Evolutionary conservation across 2,888 invertebrate species (phyloP), one percentile per base, ranked within the genome.

Genomic region (Tenthredo distinguenda): DNA sequence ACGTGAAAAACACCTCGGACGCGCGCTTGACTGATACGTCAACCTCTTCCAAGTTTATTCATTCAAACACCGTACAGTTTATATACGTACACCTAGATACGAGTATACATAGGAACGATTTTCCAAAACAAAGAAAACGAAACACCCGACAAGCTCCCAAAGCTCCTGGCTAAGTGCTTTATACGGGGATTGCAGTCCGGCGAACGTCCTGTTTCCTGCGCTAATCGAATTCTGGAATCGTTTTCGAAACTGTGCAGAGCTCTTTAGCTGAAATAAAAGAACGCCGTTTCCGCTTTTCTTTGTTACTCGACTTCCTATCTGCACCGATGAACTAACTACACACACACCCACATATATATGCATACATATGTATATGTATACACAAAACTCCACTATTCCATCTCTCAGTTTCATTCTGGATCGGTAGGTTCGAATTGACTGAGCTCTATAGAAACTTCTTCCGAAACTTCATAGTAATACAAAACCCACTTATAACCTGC

Each of bases 101-200:
- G 15, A 47, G 12, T 10, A 47, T 47, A 15, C 3, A 43, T 43
- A 15, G 12, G 0, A 15, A 15, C 47, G 47, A 15, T 77, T 40
- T 37, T 12, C 40, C 1, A 37, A 37, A 79, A 79, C 79, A 37
- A 34, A 79, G 34, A 55, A 47, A 81, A 62, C 72, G 72, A 74
- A 15, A 81, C 10, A n/a, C 0, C 7, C 7, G 7, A 18, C 3
- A 18, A 55, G 2, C 55, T 18, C 18, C 10, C 10, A 58, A 58
- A 79, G 55, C 55, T 55, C 10, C 34, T 55, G 55, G 81, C 62
- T 62, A 62, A 81, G 81, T 81, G 81, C 81, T 81, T 55, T 47
- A 12, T 21, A 68, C 68, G 72, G 43, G 72, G 2, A 40, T 74
- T 43, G 21, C 40, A 62, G 58, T n/a, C 34, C 50, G 10, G 12